Evolutionary conservation across 1,140 invertebrate genomes (phyloP), one percentile per base, ranked within the genome.

Genomic region (Euura saliciscinereae): DNA sequence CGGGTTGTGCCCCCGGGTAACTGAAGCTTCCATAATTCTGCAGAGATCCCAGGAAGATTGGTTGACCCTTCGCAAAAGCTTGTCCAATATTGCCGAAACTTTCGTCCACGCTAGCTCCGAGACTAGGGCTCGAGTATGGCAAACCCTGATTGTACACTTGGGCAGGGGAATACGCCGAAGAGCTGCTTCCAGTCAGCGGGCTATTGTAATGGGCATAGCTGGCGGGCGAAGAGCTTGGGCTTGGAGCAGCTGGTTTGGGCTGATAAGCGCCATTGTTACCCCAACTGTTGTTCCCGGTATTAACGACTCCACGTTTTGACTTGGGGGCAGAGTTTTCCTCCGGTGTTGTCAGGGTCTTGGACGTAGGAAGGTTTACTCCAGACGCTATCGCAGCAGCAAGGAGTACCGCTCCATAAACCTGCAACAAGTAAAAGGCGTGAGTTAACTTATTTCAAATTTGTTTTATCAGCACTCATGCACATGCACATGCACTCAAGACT

Each of bases 231-330:
- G 51, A n/a, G 13, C 51, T 59, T 6, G 51, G 10, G 51, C 51
- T 59, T 59, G 51, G 51, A 59, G 10, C 13, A 59, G 13, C 51
- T n/a, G 51, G 13, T 59, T 4, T 4, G 3, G 51, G 3, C 51
- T 8, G 51, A 6, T 59, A 59, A n/a, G 8, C 6, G 51, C 13
- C 13, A 8, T 59, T 8, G 8, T 28, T 67, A 42, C 11, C 66
- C 13, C 13, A 28, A 44, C 3, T 10, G 7, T 67, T 67, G 8
- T 3, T 67, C 4, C 5, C 66, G 4, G 42, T 28, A 2, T 44
- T 7, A 42, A 44, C 66, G 43, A 67, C 42, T 10, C 66, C 66
- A 28, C 66, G 66, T 67, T 67, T 67, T 28, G 13, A 59, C 51
- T 59, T 59, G 10, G 51, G 3, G 28, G 28, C 28, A 11, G 8